Evolutionary conservation across 2,888 invertebrate species (phyloP).

Genomic region (Agrotis clavis): DNA sequence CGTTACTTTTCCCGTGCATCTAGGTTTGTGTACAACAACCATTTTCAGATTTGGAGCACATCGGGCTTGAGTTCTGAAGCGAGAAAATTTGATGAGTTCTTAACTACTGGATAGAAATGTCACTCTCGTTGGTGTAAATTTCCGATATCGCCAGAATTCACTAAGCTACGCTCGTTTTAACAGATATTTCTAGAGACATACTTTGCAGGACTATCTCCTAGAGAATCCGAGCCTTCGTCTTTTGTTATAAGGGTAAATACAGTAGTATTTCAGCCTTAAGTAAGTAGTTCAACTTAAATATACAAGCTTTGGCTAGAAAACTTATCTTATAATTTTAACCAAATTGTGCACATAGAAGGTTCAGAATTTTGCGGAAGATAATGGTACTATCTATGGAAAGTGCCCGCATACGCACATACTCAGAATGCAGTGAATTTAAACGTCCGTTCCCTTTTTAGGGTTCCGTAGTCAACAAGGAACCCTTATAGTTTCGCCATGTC

Average conservation of each 20-base stretch:
- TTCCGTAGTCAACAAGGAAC: too few species aligned
- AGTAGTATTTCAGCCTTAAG: too few species aligned
- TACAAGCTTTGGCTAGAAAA: too few species aligned
- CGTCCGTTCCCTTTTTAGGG: neutral
- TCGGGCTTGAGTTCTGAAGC: slow-evolving; percentile 79
- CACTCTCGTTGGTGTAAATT: neutral
- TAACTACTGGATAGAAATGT: slow-evolving; percentile 14
- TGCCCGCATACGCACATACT: slow-evolving; percentile 21
- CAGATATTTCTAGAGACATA: neutral
- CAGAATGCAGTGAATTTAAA: slow-evolving; percentile 8
- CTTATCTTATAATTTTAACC: too few species aligned
- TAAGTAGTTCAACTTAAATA: too few species aligned
- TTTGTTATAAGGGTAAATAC: too few species aligned
- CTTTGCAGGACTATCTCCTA: too few species aligned
- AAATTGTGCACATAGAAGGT: too few species aligned
- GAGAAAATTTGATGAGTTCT: slow-evolving; percentile 84
- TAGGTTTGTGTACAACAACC: slow-evolving; percentile 82
- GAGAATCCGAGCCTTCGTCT: too few species aligned
- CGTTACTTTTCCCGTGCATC: slow-evolving; percentile 74
- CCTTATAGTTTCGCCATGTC: too few species aligned
- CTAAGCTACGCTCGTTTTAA: neutral
- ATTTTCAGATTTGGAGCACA: slow-evolving; percentile 79
- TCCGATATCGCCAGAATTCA: neutral
- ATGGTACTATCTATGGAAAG: slow-evolving; percentile 10
- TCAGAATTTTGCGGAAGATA: too few species aligned